Base-by-base conservation (phyloP, 2,797 vertebrate species). In the Tauraco hartlaubi region DNA sequence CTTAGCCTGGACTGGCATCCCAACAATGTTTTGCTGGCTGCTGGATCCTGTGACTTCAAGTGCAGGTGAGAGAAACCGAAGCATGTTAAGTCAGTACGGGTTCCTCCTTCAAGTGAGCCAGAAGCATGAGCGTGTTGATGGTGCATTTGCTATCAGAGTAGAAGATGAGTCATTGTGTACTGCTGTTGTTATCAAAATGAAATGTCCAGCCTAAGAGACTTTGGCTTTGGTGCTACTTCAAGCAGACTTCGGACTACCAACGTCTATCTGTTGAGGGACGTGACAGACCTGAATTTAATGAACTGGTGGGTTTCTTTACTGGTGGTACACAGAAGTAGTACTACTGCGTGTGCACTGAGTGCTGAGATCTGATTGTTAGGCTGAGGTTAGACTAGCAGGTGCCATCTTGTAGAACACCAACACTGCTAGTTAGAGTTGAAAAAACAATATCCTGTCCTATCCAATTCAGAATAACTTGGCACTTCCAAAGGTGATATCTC, bases 1-100 rank as follows among this genome's bases (percentile, higher is more conserved):
- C 99, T 99, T 74, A 99, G 99, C 97, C 98, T 99, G 97, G 99
- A 99, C 98, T 99, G 99, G 99, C 99, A 99, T 97, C 99, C 99
- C 91, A 99, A 99, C 98, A 99, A 99, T 29, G 98, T 99, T 82
- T 97, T 99, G 95, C 97, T 99, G 97, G 99, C 99, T 66, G 99
- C 99, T 17, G 99, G 99, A 69, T 99, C 99, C 48, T 99, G 99
- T 97, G 99, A 99, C 98, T 99, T 99, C 98, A 99, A 99, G 96
- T 99, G 99, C 99, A 99, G 99, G 99, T 99, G 85, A 97, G 96
- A 93, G 90, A 58, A 78, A 81, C 13, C 5, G 25, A 85, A 85
- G 7, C 26, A 28, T 16, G 12, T 18, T 18, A 67, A 73, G 6
- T 44, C n/a, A 54, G 1, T 74, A 71, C 37, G 44, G 18, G 8